Conservation (phyloP, 2,888 invertebrate species). For the Epinotia bilunana region DNA sequence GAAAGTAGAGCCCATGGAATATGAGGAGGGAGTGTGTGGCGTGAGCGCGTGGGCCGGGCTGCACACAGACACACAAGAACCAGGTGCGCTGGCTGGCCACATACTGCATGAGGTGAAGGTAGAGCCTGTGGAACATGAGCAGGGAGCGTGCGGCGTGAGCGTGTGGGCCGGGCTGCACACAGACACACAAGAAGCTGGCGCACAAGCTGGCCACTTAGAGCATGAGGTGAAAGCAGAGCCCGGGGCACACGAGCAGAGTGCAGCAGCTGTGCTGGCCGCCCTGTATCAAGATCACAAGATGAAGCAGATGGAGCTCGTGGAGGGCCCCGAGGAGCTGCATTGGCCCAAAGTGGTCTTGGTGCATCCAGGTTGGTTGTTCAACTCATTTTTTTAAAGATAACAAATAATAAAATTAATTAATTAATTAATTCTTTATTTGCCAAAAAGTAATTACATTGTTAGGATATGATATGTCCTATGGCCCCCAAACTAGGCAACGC, state of each 20-base stretch:
- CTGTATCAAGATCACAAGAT: not conserved
- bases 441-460: too few species aligned
- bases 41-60: not conserved
- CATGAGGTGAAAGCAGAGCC: not conserved
- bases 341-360: not conserved
- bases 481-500: too few species aligned
- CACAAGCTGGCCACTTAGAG: not conserved
- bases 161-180: not conserved
- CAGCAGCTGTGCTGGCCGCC: not conserved
- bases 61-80: not conserved
- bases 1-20: not conserved
- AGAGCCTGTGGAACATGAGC: not conserved
- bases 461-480: too few species aligned
- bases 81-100: not conserved
- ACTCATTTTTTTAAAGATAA: not conserved
- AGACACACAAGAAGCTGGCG: not conserved
- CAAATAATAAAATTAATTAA: too few species aligned
- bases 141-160: not conserved
- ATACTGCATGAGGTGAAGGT: not conserved
- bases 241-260: not conserved
- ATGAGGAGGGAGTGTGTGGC: too few species aligned
- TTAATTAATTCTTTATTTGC: too few species aligned
- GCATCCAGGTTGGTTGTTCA: slow-evolving; percentile 2
- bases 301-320: not conserved
- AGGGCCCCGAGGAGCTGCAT: not conserved